Percentiles rank a stretch among this genome's conserved stretches.
Evolutionary conservation across 2,888 invertebrate species (phyloP).

Genomic region (Gnatocerus cornutus): DNA sequence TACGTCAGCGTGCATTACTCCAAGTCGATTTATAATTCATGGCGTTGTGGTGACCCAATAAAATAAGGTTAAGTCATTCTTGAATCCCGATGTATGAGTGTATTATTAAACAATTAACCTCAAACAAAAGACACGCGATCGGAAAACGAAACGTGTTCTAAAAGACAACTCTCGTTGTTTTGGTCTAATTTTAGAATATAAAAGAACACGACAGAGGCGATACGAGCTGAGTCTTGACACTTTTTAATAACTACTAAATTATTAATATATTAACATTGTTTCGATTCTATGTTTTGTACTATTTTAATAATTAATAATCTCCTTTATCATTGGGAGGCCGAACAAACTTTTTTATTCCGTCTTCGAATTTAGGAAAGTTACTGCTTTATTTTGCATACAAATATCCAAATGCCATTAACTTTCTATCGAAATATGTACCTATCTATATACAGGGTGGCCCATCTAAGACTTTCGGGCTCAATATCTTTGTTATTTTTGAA

Average conservation of each 20-base stretch:
- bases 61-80: slow-evolving; percentile 12
- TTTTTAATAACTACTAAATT: not conserved
- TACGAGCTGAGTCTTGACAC: slow-evolving; percentile 1
- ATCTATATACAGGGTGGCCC: too few species aligned
- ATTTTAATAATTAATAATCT: too few species aligned
- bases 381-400: too few species aligned
- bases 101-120: slow-evolving; percentile 40
- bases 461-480: too few species aligned
- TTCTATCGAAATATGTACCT: too few species aligned
- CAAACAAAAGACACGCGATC: slow-evolving; percentile 28
- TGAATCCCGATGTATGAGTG: slow-evolving; percentile 15
- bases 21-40: slow-evolving; percentile 14
- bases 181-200: slow-evolving; percentile 31
- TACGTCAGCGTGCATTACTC: not conserved
- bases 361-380: too few species aligned
- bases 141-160: slow-evolving; percentile 33
- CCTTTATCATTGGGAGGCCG: too few species aligned
- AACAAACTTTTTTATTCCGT: too few species aligned
- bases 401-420: too few species aligned
- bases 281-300: too few species aligned
- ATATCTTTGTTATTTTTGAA: too few species aligned
- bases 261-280: too few species aligned
- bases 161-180: slow-evolving; percentile 16
- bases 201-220: slow-evolving; percentile 20
- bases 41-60: not conserved